Evolutionary conservation across 2,888 invertebrate species (phyloP).

Genomic region (Brenthis ino): DNA sequence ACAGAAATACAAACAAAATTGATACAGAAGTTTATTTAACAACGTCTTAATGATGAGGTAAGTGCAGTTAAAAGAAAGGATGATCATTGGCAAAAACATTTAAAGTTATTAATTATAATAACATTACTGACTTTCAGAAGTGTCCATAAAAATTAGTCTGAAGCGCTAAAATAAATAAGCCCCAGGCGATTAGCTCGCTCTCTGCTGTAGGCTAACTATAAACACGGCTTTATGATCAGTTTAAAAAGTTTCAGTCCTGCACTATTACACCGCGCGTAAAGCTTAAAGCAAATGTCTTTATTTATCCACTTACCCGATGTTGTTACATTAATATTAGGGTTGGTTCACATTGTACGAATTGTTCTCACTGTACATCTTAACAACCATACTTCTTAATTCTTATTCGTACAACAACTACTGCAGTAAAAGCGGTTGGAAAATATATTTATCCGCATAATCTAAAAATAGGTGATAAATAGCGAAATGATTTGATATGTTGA

Average conservation of each 20-base stretch:
- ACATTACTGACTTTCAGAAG: not conserved
- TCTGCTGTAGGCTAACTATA: slow-evolving; percentile 33
- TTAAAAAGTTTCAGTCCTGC: slow-evolving; percentile 36
- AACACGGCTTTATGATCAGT: slow-evolving; percentile 36
- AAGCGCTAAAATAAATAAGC: slow-evolving; percentile 25
- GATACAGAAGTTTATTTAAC: no score
- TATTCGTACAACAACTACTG: not conserved
- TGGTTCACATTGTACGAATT: slow-evolving; percentile 9
- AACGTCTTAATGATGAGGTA: no score
- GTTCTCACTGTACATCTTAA: not conserved
- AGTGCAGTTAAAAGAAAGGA: no score
- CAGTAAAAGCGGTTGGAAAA: no score
- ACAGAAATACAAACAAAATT: no score
- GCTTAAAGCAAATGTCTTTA: slow-evolving; percentile 38
- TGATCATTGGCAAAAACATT: no score
- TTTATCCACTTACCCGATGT: slow-evolving; percentile 33
- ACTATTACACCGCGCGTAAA: slow-evolving; percentile 19
- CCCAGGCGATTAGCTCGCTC: slow-evolving; percentile 31
- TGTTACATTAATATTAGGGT: slow-evolving; percentile 30
- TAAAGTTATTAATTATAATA: no score
- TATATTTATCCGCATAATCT: no score
- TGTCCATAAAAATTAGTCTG: slow-evolving; percentile 24
- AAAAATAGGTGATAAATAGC: no score
- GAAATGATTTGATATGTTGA: no score
- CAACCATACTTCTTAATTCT: not conserved